Evolutionary conservation across 2,888 invertebrate genomes (phyloP).

Genomic region (Epirrhoe alternata): DNA sequence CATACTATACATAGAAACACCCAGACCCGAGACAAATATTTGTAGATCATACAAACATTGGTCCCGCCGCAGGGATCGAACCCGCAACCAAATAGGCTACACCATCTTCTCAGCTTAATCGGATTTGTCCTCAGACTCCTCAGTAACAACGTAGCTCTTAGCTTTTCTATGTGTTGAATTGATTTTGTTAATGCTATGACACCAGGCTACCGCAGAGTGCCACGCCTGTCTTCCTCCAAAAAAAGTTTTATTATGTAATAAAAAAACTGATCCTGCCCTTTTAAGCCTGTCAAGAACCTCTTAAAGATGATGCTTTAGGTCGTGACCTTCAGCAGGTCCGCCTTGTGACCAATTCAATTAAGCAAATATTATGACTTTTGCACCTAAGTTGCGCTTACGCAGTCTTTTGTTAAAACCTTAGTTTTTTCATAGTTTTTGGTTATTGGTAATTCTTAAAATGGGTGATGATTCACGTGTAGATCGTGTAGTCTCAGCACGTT

Average conservation of each 20-base stretch:
- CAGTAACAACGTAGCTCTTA: too few species aligned
- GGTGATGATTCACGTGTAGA: slow-evolving; percentile 30
- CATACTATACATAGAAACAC: too few species aligned
- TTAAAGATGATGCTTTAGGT: slow-evolving; percentile 4
- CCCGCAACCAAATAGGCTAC: too few species aligned
- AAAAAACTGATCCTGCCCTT: neutral
- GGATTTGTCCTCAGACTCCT: too few species aligned
- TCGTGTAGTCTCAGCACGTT: slow-evolving; percentile 28
- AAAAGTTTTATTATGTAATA: neutral
- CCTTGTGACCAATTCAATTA: slow-evolving; percentile 33
- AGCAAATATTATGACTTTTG: slow-evolving; percentile 39
- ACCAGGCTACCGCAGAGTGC: too few species aligned
- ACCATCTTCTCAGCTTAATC: too few species aligned
- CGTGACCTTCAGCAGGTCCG: slow-evolving; percentile 28
- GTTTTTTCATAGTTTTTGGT: slow-evolving; percentile 23
- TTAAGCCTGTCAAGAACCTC: slow-evolving; percentile 6
- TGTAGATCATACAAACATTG: too few species aligned
- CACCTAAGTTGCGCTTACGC: slow-evolving; percentile 29
- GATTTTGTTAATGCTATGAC: too few species aligned
- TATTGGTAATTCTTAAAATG: slow-evolving; percentile 21
- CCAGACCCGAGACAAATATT: too few species aligned
- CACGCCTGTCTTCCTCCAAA: neutral
- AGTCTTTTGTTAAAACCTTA: slow-evolving; percentile 22
- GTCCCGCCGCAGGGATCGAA: too few species aligned
- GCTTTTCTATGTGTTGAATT: too few species aligned